A percentile compares a stretch with the other conserved stretches of the same genome.
These are phyloP conservation scores for Tetragnatha montana DNA, from an alignment of 2,888 invertebrate species.

Conservation along the genomic window DNA sequence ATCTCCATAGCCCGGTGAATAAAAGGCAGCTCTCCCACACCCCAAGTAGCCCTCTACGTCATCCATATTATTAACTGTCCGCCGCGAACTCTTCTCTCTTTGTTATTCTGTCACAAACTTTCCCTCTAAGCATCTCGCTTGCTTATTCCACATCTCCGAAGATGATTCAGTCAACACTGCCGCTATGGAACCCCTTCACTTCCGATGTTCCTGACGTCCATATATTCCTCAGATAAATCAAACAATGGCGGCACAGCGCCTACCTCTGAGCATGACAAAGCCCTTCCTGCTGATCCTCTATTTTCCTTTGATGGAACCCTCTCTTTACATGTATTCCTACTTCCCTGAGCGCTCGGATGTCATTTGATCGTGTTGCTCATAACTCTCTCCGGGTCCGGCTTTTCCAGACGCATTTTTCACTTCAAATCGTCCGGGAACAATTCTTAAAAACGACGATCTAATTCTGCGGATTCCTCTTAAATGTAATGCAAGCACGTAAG, in stretches of 20 bases:
- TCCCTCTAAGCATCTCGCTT: slow-evolving; percentile 28
- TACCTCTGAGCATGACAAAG: neutral
- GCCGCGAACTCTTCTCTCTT: neutral
- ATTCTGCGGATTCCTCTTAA: neutral
- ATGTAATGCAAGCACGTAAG: neutral
- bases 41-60: neutral
- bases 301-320: slow-evolving; percentile 37
- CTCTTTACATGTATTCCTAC: slow-evolving; percentile 27
- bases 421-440: neutral
- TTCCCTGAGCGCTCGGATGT: slow-evolving; percentile 3
- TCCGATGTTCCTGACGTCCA: slow-evolving; percentile 8
- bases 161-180: neutral
- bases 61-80: slow-evolving; percentile 8
- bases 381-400: neutral
- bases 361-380: slow-evolving; percentile 16
- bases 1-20: neutral
- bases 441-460: neutral
- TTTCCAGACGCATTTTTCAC: neutral
- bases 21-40: neutral
- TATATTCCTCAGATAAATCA: neutral
- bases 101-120: slow-evolving; percentile 24
- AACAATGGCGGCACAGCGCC: neutral
- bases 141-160: slow-evolving; percentile 8
- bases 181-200: slow-evolving; percentile 23
- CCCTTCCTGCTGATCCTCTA: slow-evolving; percentile 9